These are phyloP conservation scores for Mastigias papua DNA, from an alignment of 30 jellyfish, hydroid and myxozoan species.

Conservation along the genomic window DNA sequence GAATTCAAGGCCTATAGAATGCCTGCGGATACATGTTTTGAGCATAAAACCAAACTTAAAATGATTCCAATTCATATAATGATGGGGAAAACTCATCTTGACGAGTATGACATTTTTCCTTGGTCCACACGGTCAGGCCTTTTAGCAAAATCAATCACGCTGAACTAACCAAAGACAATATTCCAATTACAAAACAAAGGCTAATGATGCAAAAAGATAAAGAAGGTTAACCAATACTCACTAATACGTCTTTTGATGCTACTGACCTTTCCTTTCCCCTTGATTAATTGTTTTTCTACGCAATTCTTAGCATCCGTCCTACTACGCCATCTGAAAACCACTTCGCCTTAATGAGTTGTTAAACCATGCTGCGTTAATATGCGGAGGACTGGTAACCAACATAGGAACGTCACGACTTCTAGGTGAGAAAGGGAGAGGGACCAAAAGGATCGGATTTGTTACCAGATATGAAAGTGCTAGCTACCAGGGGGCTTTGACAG, in stretches of 20 bases:
- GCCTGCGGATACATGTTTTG: no score
- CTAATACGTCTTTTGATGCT: conserved; percentile 22
- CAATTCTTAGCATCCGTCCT: conserved; percentile 1
- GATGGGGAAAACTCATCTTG: no score
- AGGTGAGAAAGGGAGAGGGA: background rate
- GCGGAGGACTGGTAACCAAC: conserved; percentile 64
- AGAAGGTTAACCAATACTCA: conserved; percentile 36
- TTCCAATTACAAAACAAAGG: conserved; percentile 53
- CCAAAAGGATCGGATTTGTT: no score
- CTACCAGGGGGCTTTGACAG: no score
- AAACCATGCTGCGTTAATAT: conserved; percentile 53
- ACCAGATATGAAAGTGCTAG: no score
- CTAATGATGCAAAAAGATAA: conserved; percentile 40
- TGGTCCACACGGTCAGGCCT: conserved; percentile 34
- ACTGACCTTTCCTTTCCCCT: conserved; percentile 40
- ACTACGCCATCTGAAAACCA: conserved; percentile 35
- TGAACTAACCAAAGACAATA: conserved; percentile 74
- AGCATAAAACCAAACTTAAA: no score
- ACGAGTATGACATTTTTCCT: conserved; percentile 12
- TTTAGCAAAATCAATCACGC: conserved; percentile 76
- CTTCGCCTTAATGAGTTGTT: conserved; percentile 55
- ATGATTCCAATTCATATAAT: no score
- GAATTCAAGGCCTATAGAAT: no score
- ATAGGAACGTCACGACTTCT: conserved; percentile 28
- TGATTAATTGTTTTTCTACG: conserved; percentile 4